Percentiles rank a stretch among this genome's conserved stretches.
These are phyloP conservation scores for Pagrus major DNA, from an alignment of 2,113 vertebrate genomes.

Conservation along the genomic window DNA sequence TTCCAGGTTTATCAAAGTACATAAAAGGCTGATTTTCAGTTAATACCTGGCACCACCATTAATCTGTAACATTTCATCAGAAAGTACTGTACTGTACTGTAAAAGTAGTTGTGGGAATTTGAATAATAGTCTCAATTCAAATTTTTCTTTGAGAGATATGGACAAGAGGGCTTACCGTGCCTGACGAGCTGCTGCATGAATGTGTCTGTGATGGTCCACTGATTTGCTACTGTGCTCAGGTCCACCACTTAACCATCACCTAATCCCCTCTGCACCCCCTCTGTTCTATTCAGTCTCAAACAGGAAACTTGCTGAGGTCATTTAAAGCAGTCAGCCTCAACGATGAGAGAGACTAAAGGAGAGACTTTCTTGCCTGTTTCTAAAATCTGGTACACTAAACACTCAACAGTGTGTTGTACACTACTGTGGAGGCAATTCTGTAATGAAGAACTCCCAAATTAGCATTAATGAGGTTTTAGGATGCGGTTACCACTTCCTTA, in stretches of 20 bases:
- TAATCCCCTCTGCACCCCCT: background rate
- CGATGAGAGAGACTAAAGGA: background rate
- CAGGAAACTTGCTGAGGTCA: slow-evolving; percentile 45
- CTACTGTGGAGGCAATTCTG: no score
- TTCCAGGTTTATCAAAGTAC: background rate
- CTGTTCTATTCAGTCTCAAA: slow-evolving; percentile 25
- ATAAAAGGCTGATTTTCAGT: background rate
- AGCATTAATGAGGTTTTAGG: no score
- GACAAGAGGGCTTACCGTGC: slow-evolving; percentile 24
- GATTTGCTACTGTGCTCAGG: background rate
- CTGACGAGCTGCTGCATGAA: slow-evolving; percentile 16
- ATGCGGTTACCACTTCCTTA: no score
- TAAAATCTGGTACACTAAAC: background rate
- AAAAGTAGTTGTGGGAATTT: background rate
- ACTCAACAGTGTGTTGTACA: background rate
- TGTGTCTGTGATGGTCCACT: slow-evolving; percentile 14
- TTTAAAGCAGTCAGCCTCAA: slow-evolving; percentile 31
- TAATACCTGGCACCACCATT: background rate
- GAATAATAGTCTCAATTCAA: background rate
- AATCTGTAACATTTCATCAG: background rate
- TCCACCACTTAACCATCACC: slow-evolving; percentile 16
- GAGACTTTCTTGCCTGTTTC: background rate
- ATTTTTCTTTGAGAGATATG: background rate
- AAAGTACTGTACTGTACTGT: no score
- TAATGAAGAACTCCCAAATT: no score